Evolutionary conservation across 2,113 vertebrate genomes (phyloP), one percentile per base, ranked within the genome.

Genomic region (Tragelaphus scriptus): DNA sequence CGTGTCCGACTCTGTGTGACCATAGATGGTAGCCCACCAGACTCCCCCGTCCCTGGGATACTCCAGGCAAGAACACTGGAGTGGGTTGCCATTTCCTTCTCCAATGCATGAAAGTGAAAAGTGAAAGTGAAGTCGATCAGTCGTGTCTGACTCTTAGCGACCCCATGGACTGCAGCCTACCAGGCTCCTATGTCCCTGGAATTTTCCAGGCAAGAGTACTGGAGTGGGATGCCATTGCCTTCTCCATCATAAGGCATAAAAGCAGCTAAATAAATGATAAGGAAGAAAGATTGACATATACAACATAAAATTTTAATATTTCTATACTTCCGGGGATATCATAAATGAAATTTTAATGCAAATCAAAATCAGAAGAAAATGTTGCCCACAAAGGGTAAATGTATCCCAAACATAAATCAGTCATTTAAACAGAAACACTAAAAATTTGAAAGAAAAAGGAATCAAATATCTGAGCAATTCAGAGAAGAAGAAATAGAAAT

Each of bases 271-370:
- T 84, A 51, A 94, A 94, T 65, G 61, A 56, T 56, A 21, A 15
- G 40, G 23, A 6, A 1, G 55, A 88, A 84, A 56, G 25, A 79
- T 51, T 25, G 36, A 47, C 13, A 58, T 7, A 51, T 14, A 68
- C 36, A 71, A 93, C 28, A 65, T 89, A 71, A 95, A 96, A 89
- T 82, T 82, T 91, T 95, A 82, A 28, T 93, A 84, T 96, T 85
- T 94, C 21, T 32, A 15, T 77, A 91, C 23, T 79, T 89, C 59
- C 91, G 10, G 63, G 49, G 36, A 86, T 32, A 89, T 88, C 6
- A 94, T 40, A 92, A 75, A n/a, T 71, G 80, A 63, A 85, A 85
- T 81, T 65, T 88, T 53, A 96, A 53, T 85, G 26, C n/a, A 85
- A 85, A 92, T 87, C 56, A 84, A 94, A 92, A 59, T 85, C 47